Percentiles rank a stretch among this genome's conserved stretches.
These are phyloP conservation scores for Aelia acuminata DNA, from an alignment of 2,888 invertebrate species.

Conservation along the genomic window DNA sequence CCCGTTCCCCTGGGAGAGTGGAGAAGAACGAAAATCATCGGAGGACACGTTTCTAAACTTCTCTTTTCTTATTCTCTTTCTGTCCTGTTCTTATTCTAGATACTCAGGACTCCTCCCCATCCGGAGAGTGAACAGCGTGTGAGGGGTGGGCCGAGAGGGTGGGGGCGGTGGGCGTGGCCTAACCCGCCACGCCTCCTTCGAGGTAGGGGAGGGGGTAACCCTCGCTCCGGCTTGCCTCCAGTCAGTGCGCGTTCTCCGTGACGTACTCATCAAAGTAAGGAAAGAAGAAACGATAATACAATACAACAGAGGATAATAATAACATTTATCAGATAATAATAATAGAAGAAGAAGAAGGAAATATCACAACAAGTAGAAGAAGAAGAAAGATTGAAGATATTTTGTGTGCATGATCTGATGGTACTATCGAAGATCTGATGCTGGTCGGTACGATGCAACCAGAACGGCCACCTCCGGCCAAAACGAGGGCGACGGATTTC, in stretches of 20 bases:
- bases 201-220: constrained; percentile 54
- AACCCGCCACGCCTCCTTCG: constrained; percentile 69
- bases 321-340: constrained; percentile 57
- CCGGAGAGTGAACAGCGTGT: constrained; percentile 10
- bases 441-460: constrained; percentile 72
- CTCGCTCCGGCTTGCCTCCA: constrained; percentile 64
- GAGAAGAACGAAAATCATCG: neutral
- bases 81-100: neutral
- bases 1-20: neutral
- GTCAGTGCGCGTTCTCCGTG: constrained; percentile 69
- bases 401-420: no score
- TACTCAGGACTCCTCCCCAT: neutral
- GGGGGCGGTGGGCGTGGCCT: constrained; percentile 69
- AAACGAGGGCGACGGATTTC: constrained; percentile 86
- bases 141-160: constrained; percentile 1
- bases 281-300: neutral
- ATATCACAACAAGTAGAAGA: constrained; percentile 2
- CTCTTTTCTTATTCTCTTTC: neutral
- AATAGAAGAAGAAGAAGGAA: constrained; percentile 48
- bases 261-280: constrained; percentile 26
- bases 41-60: neutral
- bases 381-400: no score
- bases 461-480: constrained; percentile 71
- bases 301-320: neutral
- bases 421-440: constrained; percentile 70